A percentile compares a stretch with the other conserved stretches of the same genome.
Evolutionary conservation across 2,797 vertebrate species (phyloP).

Genomic region (Platalea minor): DNA sequence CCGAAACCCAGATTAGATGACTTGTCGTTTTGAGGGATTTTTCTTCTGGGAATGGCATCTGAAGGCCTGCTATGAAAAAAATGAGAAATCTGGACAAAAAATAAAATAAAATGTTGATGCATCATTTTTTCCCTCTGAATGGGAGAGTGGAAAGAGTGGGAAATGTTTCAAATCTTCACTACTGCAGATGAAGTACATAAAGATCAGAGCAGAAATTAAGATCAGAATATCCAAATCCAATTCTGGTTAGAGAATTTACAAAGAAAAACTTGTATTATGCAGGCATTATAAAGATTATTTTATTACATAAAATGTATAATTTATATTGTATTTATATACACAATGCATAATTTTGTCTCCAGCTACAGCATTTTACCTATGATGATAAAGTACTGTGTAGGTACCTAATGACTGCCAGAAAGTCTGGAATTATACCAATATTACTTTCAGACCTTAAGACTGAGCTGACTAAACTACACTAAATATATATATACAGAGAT

Average conservation of each 20-base stretch:
- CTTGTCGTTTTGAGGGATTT: background rate
- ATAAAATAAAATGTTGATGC: background rate
- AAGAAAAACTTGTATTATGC: background rate
- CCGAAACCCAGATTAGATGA: background rate
- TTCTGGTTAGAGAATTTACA: background rate
- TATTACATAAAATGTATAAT: background rate
- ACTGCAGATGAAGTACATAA: background rate
- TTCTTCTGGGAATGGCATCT: background rate
- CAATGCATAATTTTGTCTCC: background rate
- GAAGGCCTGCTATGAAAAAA: background rate
- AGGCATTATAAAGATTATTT: background rate
- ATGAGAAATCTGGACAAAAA: background rate
- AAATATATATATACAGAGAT: background rate
- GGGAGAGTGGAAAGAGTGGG: background rate
- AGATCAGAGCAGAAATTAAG: background rate
- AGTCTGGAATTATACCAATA: background rate
- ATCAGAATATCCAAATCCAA: background rate
- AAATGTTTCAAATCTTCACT: background rate
- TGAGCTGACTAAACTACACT: background rate
- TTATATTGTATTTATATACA: background rate
- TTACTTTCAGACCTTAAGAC: background rate
- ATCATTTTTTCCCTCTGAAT: background rate
- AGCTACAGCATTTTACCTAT: background rate
- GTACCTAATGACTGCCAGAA: background rate
- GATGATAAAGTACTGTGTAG: background rate